Evolutionary conservation across 2,113 vertebrate species (phyloP), one percentile per base, ranked within the genome.

Genomic region (Thomomys bottae): DNA sequence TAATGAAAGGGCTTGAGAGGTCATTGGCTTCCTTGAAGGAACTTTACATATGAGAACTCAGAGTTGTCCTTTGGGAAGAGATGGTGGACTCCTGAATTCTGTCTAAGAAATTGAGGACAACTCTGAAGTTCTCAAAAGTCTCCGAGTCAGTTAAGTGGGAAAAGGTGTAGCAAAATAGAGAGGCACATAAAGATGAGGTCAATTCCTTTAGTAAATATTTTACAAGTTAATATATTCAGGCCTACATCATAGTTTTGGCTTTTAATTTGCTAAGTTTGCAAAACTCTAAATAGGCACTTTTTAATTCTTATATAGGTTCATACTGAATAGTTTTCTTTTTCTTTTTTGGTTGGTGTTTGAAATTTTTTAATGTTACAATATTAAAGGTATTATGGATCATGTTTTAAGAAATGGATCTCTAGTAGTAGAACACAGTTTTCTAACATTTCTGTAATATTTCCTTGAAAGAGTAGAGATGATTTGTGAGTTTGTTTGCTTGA

Each of bases 401-500:
- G 38, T 45, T 84, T 75, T 81, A 77, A 45, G 11, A 36, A 66
- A 63, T 70, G 68, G 63, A 40, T 38, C 23, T 38, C 23, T 6
- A 1, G 8, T 70, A 59, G 6, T 79, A 21, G 30, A n/a, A 6
- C 15, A 67, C 9, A 38, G 1, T 42, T 92, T 93, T 71, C 59
- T 82, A 49, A 34, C 64, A 67, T 64, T 7, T 71, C n/a, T 12
- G 11, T 73, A 67, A 68, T 59, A 59, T 24, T 86, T 86, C 49
- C 84, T 49, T n/a, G 68, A 87, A 82, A 93, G 72, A 45, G 64
- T 57, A 57, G 59, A 72, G 45, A 34, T 83, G 26, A 17, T 84
- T 88, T 59, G 10, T 63, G 71, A 78, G 42, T 66, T 89, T 40
- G 36, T 61, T 70, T 61, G 89, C 59, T 42, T 78, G 78, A 87